Percentiles rank a stretch among this genome's conserved stretches.
phyloP scores from a whole-genome alignment of 92 coral and sea anemone species.

The Scolanthus callimorphus region DNA sequence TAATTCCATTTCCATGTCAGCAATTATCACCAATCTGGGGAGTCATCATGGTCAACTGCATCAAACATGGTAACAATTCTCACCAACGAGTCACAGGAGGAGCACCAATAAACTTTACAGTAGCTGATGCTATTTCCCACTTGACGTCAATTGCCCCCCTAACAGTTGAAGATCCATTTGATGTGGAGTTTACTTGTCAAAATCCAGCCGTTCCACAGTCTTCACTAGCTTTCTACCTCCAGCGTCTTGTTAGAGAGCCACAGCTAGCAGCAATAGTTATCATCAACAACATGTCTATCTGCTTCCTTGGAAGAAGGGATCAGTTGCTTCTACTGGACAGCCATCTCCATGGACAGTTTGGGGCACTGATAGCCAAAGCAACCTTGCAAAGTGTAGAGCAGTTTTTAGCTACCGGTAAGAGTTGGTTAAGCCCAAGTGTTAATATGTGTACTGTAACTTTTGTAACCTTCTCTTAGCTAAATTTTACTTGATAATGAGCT shows the following conservation, averaged over 20 bases:
- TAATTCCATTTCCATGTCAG: background rate
- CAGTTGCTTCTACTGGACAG: constrained; percentile 11
- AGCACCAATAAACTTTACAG: background rate
- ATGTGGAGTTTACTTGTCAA: constrained; percentile 4
- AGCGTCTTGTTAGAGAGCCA: constrained; percentile 3
- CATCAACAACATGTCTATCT: constrained; percentile 11
- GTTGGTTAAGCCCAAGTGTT: constrained; percentile 11
- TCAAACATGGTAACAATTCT: background rate
- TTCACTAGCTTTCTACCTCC: constrained; percentile 12
- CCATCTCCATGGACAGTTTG: constrained; percentile 7
- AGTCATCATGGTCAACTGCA: background rate
- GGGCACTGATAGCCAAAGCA: constrained; percentile 9
- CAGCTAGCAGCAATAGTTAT: constrained; percentile 17
- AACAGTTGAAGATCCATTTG: constrained; percentile 14
- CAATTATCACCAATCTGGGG: background rate
- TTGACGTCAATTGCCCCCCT: background rate
- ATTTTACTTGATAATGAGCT: too few relatives aligned
- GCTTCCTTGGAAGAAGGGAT: constrained; percentile 2
- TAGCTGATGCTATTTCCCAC: constrained; percentile 1
- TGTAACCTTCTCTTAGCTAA: constrained; percentile 12
- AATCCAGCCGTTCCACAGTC: constrained; percentile 17
- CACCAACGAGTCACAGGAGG: constrained; percentile 7
- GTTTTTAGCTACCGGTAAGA: constrained; percentile 12
- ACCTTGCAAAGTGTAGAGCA: constrained; percentile 7
- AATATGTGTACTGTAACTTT: constrained; percentile 37